Percentiles rank a stretch among this genome's conserved stretches.
These are phyloP conservation scores for Parapristionchus giblindavisi DNA, from an alignment of 2,888 invertebrate genomes.

Conservation along the genomic window DNA sequence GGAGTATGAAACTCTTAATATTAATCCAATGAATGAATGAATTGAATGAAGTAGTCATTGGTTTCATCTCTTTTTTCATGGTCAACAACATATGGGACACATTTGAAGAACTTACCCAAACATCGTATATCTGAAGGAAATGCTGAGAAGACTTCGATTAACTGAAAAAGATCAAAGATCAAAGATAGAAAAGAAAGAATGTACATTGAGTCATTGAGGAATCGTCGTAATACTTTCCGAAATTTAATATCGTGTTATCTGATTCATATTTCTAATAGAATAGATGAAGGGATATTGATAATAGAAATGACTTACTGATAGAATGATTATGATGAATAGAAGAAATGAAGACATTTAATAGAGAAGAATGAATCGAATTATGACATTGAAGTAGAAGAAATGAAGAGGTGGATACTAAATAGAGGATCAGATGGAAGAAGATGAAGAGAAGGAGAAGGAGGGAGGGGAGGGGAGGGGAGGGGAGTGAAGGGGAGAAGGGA, in stretches of 20 bases:
- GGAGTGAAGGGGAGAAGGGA: not conserved
- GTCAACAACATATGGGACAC: not conserved
- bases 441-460: not conserved
- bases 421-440: not conserved
- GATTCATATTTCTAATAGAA: no score
- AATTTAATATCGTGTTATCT: no score
- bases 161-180: no score
- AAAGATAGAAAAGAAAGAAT: no score
- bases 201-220: no score
- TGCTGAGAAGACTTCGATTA: not conserved
- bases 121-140: not conserved
- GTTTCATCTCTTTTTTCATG: not conserved
- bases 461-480: slow-evolving; percentile 1
- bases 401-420: slow-evolving; percentile 27
- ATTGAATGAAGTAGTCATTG: not conserved
- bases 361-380: no score
- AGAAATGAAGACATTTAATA: no score
- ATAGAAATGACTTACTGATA: no score
- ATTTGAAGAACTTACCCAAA: not conserved
- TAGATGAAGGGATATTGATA: no score
- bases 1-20: no score
- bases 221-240: no score
- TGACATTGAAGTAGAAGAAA: not conserved
- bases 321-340: no score
- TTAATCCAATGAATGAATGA: not conserved